Conservation (phyloP, 2,797 vertebrate genomes). For the Crax fasciolata region DNA sequence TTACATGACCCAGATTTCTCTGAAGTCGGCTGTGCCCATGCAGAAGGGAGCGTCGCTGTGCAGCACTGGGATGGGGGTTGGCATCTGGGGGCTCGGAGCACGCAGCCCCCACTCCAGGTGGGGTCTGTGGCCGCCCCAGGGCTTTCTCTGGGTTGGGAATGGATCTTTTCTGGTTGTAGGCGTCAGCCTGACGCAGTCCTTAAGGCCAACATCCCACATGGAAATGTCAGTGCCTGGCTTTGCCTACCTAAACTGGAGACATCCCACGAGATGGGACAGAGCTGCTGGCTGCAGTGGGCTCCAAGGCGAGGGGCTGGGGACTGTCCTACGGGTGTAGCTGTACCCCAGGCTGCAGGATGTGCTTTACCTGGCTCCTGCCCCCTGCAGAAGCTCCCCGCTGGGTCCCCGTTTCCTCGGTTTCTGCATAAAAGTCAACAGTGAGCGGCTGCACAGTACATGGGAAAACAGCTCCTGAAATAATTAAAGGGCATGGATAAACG, state of each 20-base stretch:
- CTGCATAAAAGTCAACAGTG: background rate
- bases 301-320: background rate
- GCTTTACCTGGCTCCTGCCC: background rate
- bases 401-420: background rate
- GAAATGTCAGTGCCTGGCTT: background rate
- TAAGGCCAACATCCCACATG: background rate
- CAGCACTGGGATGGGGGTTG: background rate
- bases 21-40: background rate
- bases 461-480: background rate
- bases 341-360: accelerated
- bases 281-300: background rate
- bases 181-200: background rate
- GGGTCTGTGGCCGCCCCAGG: background rate
- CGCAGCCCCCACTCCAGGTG: accelerated
- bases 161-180: background rate
- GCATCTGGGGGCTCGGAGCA: background rate
- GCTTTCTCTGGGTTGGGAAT: background rate
- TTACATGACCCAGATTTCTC: background rate
- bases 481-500: background rate
- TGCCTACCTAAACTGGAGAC: background rate
- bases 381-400: background rate
- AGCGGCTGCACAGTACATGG: background rate
- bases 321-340: accelerated
- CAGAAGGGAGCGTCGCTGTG: background rate
- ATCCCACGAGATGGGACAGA: background rate